phyloP scores from a whole-genome alignment of 2,113 vertebrate genomes.

The Austrofundulus limnaeus region DNA sequence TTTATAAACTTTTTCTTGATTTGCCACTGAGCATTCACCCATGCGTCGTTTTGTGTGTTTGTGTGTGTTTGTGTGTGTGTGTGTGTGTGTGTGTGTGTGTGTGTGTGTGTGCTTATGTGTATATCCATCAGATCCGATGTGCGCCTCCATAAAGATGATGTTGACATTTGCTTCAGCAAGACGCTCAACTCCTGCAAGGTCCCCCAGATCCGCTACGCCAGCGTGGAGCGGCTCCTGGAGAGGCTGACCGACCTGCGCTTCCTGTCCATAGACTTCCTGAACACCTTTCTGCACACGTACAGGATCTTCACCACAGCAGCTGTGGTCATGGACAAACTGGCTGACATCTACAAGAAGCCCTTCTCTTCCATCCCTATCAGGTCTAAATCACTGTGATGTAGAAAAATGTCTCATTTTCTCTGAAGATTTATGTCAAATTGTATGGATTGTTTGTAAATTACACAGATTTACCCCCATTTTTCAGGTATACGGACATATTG shows the following conservation, averaged over 20 bases:
- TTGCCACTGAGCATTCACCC: slow-evolving; percentile 65
- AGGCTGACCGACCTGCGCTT: slow-evolving; percentile 95
- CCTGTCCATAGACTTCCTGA: slow-evolving; percentile 98
- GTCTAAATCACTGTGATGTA: slow-evolving; percentile 63
- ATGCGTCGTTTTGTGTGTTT: slow-evolving; percentile 57
- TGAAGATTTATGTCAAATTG: too few species aligned
- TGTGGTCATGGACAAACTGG: slow-evolving; percentile 93
- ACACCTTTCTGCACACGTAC: slow-evolving; percentile 98
- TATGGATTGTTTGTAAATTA: too few species aligned
- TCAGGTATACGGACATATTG: too few species aligned
- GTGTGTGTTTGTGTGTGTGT: slow-evolving; percentile 50
- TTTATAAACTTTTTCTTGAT: slow-evolving; percentile 44
- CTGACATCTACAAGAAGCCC: slow-evolving; percentile 95
- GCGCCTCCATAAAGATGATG: slow-evolving; percentile 95
- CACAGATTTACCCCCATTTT: too few species aligned
- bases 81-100: slow-evolving; percentile 31
- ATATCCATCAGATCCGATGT: slow-evolving; percentile 87
- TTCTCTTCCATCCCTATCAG: slow-evolving; percentile 96
- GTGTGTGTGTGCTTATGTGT: slow-evolving; percentile 47
- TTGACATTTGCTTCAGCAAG: slow-evolving; percentile 99
- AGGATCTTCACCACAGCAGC: slow-evolving; percentile 93
- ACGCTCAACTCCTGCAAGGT: slow-evolving; percentile 99
- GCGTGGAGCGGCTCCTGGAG: slow-evolving; percentile 93
- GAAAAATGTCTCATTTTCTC: too few species aligned
- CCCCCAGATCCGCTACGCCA: slow-evolving; percentile 96